Evolutionary conservation across 1,140 invertebrate genomes (phyloP).

Genomic region (Nasonia longicornis): DNA sequence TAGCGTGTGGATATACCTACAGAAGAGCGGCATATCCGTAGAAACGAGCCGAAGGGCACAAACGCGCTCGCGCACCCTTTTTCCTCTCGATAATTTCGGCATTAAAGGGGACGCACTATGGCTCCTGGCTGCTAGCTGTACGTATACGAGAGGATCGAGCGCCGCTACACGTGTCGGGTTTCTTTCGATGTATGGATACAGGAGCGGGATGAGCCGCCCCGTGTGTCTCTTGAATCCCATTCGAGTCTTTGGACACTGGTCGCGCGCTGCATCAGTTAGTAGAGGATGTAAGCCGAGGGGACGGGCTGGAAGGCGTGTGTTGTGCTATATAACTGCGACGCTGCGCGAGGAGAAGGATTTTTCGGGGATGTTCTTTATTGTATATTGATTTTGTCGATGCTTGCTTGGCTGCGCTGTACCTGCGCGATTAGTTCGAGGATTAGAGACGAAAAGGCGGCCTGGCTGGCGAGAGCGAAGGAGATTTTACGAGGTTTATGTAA

Average conservation of each 20-base stretch:
- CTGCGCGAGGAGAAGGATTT: not conserved
- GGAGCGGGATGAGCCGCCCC: not conserved
- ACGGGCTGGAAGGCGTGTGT: not conserved
- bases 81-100: constrained; percentile 44
- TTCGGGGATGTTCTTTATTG: constrained; percentile 12
- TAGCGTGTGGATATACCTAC: not conserved
- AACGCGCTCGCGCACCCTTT: constrained; percentile 46
- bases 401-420: not conserved
- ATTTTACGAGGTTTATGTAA: not conserved
- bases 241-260: constrained; percentile 38
- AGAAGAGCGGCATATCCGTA: constrained; percentile 41
- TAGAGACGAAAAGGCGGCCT: not conserved
- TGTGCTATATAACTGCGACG: not conserved
- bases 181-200: not conserved
- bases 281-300: not conserved
- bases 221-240: not conserved
- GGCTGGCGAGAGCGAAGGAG: too few species aligned
- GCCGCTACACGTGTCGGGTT: constrained; percentile 27
- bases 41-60: constrained; percentile 50
- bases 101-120: not conserved
- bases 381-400: constrained; percentile 9
- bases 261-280: constrained; percentile 4
- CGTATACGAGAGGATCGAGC: constrained; percentile 24
- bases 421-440: not conserved
- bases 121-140: not conserved